Conservation (phyloP, 1,140 invertebrate species). For the Drosophila leontia region DNA sequence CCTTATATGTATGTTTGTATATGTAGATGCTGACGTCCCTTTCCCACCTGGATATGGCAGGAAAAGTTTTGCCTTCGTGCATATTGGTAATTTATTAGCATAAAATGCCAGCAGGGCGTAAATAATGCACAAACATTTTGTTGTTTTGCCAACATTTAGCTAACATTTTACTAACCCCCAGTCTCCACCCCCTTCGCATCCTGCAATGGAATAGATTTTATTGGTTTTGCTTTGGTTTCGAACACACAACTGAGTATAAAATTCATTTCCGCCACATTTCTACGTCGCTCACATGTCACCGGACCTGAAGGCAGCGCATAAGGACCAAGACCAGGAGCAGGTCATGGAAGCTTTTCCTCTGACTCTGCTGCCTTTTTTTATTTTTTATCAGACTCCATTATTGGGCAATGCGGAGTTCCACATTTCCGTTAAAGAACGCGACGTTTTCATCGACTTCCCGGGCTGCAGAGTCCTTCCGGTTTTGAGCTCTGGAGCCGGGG, state of each 20-base stretch:
- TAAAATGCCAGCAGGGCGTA: conserved; percentile 79
- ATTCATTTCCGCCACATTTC: conserved; percentile 78
- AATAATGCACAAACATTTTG: conserved; percentile 81
- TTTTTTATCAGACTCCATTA: conserved; percentile 48
- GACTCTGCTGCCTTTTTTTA: conserved; percentile 1
- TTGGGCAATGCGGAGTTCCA: conserved; percentile 51
- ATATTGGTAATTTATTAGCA: conserved; percentile 83
- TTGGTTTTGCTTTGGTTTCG: conserved; percentile 61
- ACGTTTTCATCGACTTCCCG: conserved; percentile 53
- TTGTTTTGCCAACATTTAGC: conserved; percentile 58
- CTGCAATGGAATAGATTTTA: conserved; percentile 49
- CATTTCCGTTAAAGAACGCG: conserved; percentile 68
- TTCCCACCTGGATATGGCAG: conserved; percentile 60
- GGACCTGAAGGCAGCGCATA: conserved; percentile 15
- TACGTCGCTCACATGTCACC: conserved; percentile 74
- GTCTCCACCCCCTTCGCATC: background rate
- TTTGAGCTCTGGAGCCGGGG: conserved; percentile 13
- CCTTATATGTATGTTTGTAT: background rate
- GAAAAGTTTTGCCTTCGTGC: conserved; percentile 73
- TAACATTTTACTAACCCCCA: conserved; percentile 29
- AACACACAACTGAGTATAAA: conserved; percentile 61
- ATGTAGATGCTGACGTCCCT: background rate
- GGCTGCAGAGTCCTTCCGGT: conserved; percentile 20
- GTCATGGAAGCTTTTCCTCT: conserved; percentile 30
- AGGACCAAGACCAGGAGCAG: conserved; percentile 5